Percentiles rank a stretch among this genome's conserved stretches.
Evolutionary conservation across 2,797 vertebrate species (phyloP).

Genomic region (Sylvia borin): DNA sequence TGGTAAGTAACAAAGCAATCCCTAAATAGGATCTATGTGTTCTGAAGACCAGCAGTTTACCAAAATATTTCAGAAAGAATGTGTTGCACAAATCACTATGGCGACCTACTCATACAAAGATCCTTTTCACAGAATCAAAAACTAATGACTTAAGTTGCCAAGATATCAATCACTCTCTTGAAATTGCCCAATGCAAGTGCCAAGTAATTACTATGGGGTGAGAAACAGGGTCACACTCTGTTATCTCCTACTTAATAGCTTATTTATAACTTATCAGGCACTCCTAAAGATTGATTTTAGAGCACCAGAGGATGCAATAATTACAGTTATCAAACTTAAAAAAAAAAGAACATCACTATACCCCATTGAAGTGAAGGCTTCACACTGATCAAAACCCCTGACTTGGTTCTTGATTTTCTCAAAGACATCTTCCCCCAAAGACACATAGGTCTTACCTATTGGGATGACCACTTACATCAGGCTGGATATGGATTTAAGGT

Average conservation of each 20-base stretch:
- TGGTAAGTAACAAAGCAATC: neutral
- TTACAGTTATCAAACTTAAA: neutral
- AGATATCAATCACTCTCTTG: neutral
- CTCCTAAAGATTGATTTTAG: neutral
- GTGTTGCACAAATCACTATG: neutral
- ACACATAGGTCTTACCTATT: neutral
- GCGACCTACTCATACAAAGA: neutral
- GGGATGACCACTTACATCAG: neutral
- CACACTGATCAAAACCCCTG: neutral
- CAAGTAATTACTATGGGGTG: conserved; percentile 10
- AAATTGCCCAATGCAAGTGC: neutral
- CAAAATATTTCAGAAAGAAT: neutral
- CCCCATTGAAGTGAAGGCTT: neutral
- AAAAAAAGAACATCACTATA: neutral
- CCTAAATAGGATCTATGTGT: neutral
- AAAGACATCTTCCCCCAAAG: neutral
- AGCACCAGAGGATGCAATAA: neutral
- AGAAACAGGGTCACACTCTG: neutral
- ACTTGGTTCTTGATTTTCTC: neutral
- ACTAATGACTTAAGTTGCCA: neutral
- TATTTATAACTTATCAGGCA: neutral
- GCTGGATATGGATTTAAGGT: neutral
- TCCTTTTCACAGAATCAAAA: neutral
- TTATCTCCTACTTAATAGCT: neutral
- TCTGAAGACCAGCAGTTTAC: neutral